These are phyloP conservation scores for Ibidorhyncha struthersii DNA, from an alignment of 2,113 vertebrate species.

Conservation along the genomic window DNA sequence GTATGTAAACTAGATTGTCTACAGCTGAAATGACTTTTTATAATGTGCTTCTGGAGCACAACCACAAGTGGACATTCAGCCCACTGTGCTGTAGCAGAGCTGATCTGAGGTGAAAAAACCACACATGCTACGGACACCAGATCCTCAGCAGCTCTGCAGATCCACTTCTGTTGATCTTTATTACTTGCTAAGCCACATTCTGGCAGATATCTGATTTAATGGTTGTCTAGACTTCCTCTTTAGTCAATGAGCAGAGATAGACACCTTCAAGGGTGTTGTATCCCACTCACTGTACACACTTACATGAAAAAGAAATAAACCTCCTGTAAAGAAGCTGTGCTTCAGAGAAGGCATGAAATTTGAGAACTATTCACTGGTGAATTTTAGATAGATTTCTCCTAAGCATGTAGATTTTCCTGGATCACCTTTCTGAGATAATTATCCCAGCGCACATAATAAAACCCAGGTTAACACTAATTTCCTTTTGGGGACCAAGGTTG, in stretches of 20 bases:
- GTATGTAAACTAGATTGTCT: accelerated
- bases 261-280: not conserved
- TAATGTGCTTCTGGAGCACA: not conserved
- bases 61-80: not conserved
- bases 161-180: not conserved
- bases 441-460: not conserved
- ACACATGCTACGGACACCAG: accelerated
- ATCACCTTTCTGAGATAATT: not conserved
- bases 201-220: not conserved
- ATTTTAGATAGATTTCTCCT: not conserved
- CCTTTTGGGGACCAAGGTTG: not conserved
- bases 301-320: not conserved
- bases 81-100: not conserved
- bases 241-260: not conserved
- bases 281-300: not conserved
- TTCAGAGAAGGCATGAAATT: not conserved
- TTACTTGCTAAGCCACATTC: not conserved
- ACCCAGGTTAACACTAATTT: accelerated
- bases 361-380: not conserved
- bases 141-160: not conserved
- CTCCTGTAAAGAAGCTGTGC: not conserved
- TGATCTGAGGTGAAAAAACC: not conserved
- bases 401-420: not conserved
- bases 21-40: not conserved
- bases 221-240: not conserved